Base-by-base conservation (phyloP, 2,113 vertebrate genomes). In the Oceanites oceanicus region DNA sequence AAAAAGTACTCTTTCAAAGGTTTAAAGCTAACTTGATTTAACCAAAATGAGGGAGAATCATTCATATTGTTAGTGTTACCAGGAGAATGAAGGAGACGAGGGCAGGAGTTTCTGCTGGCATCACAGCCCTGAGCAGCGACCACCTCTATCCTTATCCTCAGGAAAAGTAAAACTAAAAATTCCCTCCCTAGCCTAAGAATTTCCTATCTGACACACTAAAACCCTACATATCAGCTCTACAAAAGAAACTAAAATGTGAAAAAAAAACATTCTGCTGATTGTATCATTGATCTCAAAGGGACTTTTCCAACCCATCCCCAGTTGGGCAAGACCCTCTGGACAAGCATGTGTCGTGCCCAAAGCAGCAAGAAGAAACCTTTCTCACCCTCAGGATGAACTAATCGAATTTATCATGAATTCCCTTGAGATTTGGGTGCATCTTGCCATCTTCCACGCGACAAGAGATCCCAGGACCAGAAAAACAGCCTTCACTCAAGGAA, bases 361-460 rank as follows among this genome's bases (percentile, higher is more conserved):
- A 73, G 52, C 10, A 63, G 65, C 22, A 14, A 59, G 52, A 15
- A 74, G 68, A 61, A 89, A 68, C 22, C 16, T 18, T 90, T 81
- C 61, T 49, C 38, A 44, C 9, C 52, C 47, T 68, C 29, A 29
- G 45, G 38, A 56, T 13, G 10, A 77, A 84, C 30, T 34, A 4
- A 58, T 18, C 0, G 1, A 40, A 47, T 55, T 52, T 36, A 52
- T 50, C 61, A 38, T 3, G 0, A 40, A 45, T 62, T 76, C 18
- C 58, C 61, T 61, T 17, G 42, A 65, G 44, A 75, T 34, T 1
- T 8, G 36, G 32, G 50, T 2, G 8, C 68, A 71, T 19, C 76
- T 79, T 71, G 15, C 34, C 14, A 12, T 30, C 74, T 42, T 12
- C 13, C 2, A 1, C 0, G 8, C 47, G 26, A 13, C 0, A 1